Evolutionary conservation across 2,113 vertebrate species (phyloP), one percentile per base, ranked within the genome.

Genomic region (Myotis yumanensis): DNA sequence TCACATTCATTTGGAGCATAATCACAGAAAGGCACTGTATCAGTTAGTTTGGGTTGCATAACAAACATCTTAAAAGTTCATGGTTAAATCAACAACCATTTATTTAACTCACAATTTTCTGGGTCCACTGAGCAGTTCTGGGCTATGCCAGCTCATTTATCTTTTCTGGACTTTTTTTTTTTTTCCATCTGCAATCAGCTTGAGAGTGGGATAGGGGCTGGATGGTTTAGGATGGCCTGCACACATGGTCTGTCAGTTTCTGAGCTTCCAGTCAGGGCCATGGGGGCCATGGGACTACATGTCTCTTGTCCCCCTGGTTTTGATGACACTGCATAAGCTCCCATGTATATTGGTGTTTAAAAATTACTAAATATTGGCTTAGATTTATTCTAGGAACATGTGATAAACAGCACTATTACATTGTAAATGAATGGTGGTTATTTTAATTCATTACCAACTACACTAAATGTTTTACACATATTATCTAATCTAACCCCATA

Each of bases 381-480:
- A 92, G 12, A 84, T 84, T 96, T 92, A 90, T 30, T 93, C 32
- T 71, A 80, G 71, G 84, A 96, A 84, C 32, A 69, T 5, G 15
- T 68, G 11, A 37, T 62, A 81, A 81, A 57, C 0, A 77, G 35
- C 32, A 72, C 68, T 32, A 20, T 15, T 30, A 22, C 12, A 77
- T 73, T 86, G 72, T 82, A 79, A 75, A 54, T n/a, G 43, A 89
- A 57, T 37, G 5, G 1, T 64, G 12, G 28, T 20, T 30, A 85
- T 79, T 84, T 81, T 81, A 87, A 80, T 81, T 40, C 2, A 62
- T 84, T 22, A 89, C 48, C 64, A 88, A 52, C 23, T 51, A 3
- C 75, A 69, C 17, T 52, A 52, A 69, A 4, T 72, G 28, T 22
- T 81, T 68, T 40, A 37, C 18, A 71, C 0, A 52, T 8, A 51